Evolutionary conservation across 2,113 vertebrate species (phyloP).

Genomic region (Glaucidium brasilianum): DNA sequence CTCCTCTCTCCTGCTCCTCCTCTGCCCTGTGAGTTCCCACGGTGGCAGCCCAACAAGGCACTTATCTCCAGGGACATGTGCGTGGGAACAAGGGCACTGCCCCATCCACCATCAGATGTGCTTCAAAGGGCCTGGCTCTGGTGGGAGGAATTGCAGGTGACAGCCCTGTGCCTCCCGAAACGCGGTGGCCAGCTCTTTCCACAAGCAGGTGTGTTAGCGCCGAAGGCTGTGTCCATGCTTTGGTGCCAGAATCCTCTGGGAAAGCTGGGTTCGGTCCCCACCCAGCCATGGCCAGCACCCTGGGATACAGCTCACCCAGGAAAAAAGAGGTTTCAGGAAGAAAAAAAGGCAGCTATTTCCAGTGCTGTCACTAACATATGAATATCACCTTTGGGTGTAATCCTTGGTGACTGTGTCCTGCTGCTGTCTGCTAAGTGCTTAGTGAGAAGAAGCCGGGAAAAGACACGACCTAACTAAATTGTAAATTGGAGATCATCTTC

Average conservation of each 20-base stretch:
- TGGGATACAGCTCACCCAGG: background rate
- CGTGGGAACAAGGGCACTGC: background rate
- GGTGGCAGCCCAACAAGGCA: background rate
- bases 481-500: background rate
- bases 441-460: background rate
- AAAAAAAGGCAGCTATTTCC: background rate
- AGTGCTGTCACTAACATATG: accelerated
- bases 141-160: background rate
- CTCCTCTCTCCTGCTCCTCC: background rate
- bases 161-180: background rate
- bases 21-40: background rate
- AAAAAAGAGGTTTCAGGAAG: background rate
- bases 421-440: background rate
- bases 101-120: background rate
- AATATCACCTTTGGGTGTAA: background rate
- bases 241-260: background rate
- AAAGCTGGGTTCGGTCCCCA: background rate
- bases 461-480: background rate
- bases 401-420: background rate
- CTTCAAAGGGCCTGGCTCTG: background rate
- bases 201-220: background rate
- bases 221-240: accelerated
- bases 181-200: accelerated
- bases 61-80: background rate
- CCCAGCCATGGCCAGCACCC: background rate